Evolutionary conservation across 2,888 invertebrate species (phyloP).

Genomic region (Eudemis profundana): DNA sequence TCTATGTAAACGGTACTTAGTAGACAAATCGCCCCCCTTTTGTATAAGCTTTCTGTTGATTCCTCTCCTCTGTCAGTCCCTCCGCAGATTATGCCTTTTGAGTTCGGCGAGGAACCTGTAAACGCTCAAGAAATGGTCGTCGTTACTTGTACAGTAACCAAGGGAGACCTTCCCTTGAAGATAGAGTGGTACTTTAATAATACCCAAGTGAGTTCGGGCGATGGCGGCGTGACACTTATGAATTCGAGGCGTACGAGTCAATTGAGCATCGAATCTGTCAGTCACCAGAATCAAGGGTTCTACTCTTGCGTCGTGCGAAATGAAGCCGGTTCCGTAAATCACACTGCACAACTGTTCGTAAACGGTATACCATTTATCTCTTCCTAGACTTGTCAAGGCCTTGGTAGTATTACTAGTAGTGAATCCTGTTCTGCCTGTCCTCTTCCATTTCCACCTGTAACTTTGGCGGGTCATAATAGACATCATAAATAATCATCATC

Average conservation of each 20-base stretch:
- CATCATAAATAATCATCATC: constrained; percentile 4
- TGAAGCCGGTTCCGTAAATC: constrained; percentile 86
- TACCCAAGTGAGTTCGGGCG: constrained; percentile 70
- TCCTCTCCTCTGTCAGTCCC: constrained; percentile 84
- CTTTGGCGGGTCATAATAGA: constrained; percentile 80
- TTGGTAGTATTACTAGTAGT: constrained; percentile 58
- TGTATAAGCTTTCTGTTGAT: constrained; percentile 48
- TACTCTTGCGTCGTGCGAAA: constrained; percentile 88
- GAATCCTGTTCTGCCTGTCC: constrained; percentile 53
- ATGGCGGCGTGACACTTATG: constrained; percentile 68
- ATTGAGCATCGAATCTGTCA: constrained; percentile 85
- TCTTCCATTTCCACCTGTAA: constrained; percentile 62
- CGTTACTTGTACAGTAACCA: constrained; percentile 88
- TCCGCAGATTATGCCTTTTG: constrained; percentile 91
- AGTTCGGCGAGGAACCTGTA: constrained; percentile 89
- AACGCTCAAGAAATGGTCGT: constrained; percentile 90
- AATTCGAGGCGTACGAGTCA: constrained; percentile 82
- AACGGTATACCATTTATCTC: constrained; percentile 83
- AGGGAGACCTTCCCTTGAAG: constrained; percentile 89
- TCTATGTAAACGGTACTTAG: constrained; percentile 77
- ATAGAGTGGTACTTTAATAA: constrained; percentile 90
- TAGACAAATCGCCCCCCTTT: constrained; percentile 22
- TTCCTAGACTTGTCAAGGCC: constrained; percentile 50
- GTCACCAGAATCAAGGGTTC: constrained; percentile 85
- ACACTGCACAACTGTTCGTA: constrained; percentile 87